Conservation (phyloP, 2,113 vertebrate genomes). For the Felis chaus region DNA sequence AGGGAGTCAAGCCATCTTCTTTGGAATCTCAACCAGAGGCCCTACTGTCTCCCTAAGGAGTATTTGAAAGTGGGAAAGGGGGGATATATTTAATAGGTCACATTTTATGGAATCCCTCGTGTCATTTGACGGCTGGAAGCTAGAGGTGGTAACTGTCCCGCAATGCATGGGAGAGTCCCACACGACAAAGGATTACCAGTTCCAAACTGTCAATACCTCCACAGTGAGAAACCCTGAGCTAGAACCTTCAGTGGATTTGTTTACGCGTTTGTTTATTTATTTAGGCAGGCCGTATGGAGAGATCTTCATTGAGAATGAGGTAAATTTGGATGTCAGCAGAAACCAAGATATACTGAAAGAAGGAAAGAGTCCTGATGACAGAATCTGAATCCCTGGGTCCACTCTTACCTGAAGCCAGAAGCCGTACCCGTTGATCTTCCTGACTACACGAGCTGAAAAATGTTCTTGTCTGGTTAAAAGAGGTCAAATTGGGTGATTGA, state of each 20-base stretch:
- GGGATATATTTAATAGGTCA: neutral
- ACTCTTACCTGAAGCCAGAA: neutral
- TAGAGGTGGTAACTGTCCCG: neutral
- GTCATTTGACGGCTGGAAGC: neutral
- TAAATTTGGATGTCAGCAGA: neutral
- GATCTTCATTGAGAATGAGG: neutral
- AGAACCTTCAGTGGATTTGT: neutral
- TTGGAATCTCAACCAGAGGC: neutral
- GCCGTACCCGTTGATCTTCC: neutral
- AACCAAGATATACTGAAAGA: neutral
- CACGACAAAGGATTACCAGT: neutral
- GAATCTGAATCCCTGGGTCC: neutral
- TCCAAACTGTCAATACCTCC: neutral
- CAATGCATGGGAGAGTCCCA: neutral
- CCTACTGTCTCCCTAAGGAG: neutral
- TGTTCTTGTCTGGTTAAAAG: slow-evolving; percentile 27
- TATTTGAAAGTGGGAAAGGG: neutral
- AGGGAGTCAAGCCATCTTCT: neutral
- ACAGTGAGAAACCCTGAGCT: neutral
- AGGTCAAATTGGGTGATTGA: neutral
- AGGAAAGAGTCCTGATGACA: neutral
- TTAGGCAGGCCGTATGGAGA: neutral
- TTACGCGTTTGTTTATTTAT: neutral
- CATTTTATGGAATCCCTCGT: neutral
- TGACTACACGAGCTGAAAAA: neutral